Evolutionary conservation across 2,113 vertebrate genomes (phyloP).

Genomic region (Progne subis): DNA sequence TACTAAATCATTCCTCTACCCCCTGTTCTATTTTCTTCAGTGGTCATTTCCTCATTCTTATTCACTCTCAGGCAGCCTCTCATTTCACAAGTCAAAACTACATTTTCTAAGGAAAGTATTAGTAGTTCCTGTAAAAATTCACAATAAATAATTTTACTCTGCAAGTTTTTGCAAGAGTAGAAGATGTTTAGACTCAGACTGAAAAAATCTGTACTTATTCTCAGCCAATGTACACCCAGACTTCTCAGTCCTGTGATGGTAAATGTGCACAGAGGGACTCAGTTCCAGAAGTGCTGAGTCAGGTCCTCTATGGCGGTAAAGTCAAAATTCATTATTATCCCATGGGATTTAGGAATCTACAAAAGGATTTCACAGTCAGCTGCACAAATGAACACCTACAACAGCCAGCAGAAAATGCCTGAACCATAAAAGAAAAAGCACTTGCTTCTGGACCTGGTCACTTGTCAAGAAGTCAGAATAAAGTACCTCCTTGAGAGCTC

Average conservation of each 20-base stretch:
- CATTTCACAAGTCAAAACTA: background rate
- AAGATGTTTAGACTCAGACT: background rate
- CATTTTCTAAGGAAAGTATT: background rate
- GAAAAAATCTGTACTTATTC: background rate
- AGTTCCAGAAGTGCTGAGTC: background rate
- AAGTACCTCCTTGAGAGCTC: background rate
- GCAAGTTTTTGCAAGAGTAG: background rate
- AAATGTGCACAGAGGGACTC: background rate
- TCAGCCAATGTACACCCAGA: background rate
- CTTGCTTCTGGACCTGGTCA: background rate
- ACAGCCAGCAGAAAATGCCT: background rate
- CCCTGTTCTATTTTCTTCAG: background rate
- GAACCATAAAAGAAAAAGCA: background rate
- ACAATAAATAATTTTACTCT: background rate
- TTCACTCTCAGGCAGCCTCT: background rate
- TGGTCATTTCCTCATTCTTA: conserved; percentile 31
- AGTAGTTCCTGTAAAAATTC: background rate
- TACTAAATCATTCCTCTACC: background rate
- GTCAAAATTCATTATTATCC: background rate
- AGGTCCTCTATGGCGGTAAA: background rate
- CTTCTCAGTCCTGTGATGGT: background rate
- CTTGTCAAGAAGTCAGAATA: background rate
- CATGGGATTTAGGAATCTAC: background rate
- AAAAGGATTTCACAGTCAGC: background rate
- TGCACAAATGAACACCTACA: background rate